These are phyloP conservation scores for Lutra lutra DNA, from an alignment of 2,797 vertebrate species.

Conservation along the genomic window DNA sequence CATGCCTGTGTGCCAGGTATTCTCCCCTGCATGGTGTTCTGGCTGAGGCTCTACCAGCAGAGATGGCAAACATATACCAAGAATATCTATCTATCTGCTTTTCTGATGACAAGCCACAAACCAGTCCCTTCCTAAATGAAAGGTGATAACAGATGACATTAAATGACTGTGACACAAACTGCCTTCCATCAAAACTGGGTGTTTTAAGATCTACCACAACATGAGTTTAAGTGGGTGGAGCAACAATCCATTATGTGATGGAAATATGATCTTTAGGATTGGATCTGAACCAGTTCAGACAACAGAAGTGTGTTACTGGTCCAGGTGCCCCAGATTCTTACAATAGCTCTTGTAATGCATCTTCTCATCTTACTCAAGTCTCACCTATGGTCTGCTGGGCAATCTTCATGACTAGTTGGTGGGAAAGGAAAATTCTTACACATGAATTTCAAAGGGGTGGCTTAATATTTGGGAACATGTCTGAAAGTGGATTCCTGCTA, in stretches of 20 bases:
- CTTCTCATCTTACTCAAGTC: not conserved
- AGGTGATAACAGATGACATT: not conserved
- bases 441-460: not conserved
- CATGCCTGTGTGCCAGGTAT: not conserved
- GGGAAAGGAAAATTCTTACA: not conserved
- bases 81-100: not conserved
- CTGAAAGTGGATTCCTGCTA: not conserved
- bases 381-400: not conserved
- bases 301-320: not conserved
- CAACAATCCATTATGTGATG: not conserved
- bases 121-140: not conserved
- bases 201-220: not conserved
- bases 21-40: not conserved
- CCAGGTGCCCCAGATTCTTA: not conserved
- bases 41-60: not conserved
- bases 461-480: not conserved
- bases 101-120: not conserved
- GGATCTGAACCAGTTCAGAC: not conserved
- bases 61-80: not conserved
- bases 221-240: not conserved
- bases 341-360: not conserved
- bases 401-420: not conserved
- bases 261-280: not conserved
- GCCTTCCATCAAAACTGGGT: not conserved
- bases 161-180: not conserved